Evolutionary conservation across 2,797 vertebrate genomes (phyloP).

Genomic region (Pipistrellus kuhlii): DNA sequence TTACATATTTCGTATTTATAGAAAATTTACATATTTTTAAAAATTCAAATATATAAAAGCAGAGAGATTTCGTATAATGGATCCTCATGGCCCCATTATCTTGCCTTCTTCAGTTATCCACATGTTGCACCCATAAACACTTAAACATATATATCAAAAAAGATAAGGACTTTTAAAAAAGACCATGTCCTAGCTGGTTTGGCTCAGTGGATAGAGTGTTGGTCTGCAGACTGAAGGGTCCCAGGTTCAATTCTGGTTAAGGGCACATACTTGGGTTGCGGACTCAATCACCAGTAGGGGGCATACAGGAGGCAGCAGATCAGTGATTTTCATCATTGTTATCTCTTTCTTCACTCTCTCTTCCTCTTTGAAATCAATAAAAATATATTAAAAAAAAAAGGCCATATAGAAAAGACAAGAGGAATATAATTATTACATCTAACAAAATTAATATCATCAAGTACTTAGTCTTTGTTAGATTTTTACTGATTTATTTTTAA

Average conservation of each 20-base stretch:
- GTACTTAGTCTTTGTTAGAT: not conserved
- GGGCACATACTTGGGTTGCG: no score
- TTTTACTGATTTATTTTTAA: not conserved
- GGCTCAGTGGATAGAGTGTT: no score
- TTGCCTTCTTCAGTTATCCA: not conserved
- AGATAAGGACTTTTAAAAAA: not conserved
- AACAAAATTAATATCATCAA: not conserved
- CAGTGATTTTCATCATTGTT: no score
- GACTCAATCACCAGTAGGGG: no score
- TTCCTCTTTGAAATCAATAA: no score
- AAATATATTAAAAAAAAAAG: no score
- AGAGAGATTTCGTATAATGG: not conserved
- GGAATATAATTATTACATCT: not conserved
- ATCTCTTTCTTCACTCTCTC: no score
- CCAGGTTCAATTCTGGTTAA: no score
- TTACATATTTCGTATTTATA: not conserved
- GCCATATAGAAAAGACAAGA: not conserved
- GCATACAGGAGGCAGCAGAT: no score
- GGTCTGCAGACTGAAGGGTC: no score
- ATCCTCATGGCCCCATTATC: accelerated
- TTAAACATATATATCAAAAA: not conserved
- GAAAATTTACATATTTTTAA: not conserved
- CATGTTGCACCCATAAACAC: not conserved
- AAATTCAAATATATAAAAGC: not conserved
- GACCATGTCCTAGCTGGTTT: no score